Evolutionary conservation across 2,888 invertebrate genomes (phyloP), one percentile per base, ranked within the genome.

Genomic region (Drosophila lacicola): DNA sequence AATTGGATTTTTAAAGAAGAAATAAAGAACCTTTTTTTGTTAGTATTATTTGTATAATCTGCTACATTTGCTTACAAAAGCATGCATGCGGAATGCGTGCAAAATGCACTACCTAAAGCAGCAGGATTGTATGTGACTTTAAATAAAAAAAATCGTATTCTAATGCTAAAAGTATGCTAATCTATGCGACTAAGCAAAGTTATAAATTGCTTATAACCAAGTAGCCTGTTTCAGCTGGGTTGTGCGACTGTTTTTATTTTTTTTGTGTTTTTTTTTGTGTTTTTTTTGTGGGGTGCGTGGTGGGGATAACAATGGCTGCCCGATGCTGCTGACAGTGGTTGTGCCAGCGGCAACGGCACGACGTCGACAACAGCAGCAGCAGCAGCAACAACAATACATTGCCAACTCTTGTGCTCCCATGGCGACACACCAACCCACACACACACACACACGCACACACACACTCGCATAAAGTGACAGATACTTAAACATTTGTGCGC

Each of bases 291-390:
- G 68, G 65, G 60, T 67, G 82, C 64, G 70, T 70, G 72, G 67
- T 61, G 83, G 69, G 76, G 80, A 65, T 76, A 82, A 82, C 88
- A 88, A 88, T 88, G 88, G 82, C 88, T 69, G 83, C 64, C 68
- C 49, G 74, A 73, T 81, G 64, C 56, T 70, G 82, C 66, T 78
- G 82, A 70, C 80, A 86, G 71, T 77, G 84, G 87, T 72, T 82
- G 84, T 67, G 63, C 73, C 81, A 72, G 74, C 68, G 82, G 60
- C 78, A 75, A 29, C 58, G 75, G 25, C 45, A 53, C 71, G 42
- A 44, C 58, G 39, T 60, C 60, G 54, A 55, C 49, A 39, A 14
- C 73, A 66, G 9, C 54, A 17, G 17, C 17, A 17, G 17, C 17
- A 72, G 13, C 63, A 51, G 37, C 44, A 54, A 9, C 66, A 53